These are phyloP conservation scores for Apogon talboti DNA, from an alignment of 2,797 vertebrate species.

Conservation along the genomic window DNA sequence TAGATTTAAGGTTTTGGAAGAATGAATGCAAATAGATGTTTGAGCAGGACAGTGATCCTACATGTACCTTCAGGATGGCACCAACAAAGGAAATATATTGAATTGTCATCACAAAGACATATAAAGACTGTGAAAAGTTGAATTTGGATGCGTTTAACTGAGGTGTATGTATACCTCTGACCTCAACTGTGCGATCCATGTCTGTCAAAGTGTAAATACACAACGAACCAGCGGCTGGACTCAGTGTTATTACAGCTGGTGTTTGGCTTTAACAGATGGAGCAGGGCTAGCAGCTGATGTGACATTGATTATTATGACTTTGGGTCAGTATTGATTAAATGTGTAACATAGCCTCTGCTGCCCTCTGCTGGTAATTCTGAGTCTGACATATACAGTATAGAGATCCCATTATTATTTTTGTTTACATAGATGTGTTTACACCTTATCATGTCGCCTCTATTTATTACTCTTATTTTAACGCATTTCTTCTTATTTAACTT, in stretches of 20 bases:
- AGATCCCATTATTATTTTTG: background rate
- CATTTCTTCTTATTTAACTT: background rate
- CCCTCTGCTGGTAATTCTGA: slow-evolving; percentile 50
- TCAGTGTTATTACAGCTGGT: slow-evolving; percentile 3
- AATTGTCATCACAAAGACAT: no score
- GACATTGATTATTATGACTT: background rate
- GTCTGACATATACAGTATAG: background rate
- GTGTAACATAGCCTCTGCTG: slow-evolving; percentile 28
- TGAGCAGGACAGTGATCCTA: no score
- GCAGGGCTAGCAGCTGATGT: background rate
- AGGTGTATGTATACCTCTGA: no score
- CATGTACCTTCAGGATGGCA: no score
- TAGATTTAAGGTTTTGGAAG: no score
- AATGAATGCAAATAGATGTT: no score
- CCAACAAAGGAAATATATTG: no score
- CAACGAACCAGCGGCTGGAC: background rate
- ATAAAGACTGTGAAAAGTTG: no score
- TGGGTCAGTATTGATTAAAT: slow-evolving; percentile 1
- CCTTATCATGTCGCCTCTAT: slow-evolving; percentile 4
- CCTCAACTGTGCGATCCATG: no score
- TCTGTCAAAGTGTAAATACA: background rate
- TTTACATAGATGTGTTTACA: slow-evolving; percentile 7
- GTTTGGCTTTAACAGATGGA: slow-evolving; percentile 5
- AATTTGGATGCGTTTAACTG: background rate
- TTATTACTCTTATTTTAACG: background rate